Evolutionary conservation across 2,888 invertebrate species (phyloP).

Genomic region (Acrocyrtus sp.): DNA sequence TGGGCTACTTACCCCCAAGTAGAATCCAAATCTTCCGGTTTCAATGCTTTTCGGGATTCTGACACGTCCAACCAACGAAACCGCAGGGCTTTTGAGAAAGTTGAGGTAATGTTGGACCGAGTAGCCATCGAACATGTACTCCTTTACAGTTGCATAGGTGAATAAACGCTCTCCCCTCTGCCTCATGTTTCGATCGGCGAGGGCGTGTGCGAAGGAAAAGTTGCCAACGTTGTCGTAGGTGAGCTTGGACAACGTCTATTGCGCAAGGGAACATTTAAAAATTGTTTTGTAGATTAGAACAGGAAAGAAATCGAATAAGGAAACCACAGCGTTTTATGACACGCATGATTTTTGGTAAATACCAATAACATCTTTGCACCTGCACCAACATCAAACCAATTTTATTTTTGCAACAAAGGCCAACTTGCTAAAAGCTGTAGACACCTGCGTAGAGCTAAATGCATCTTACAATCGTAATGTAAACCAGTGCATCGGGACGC

Average conservation of each 20-base stretch:
- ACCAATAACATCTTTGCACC: too few relatives aligned
- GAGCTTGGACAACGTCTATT: constrained; percentile 51
- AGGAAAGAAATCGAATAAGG: neutral
- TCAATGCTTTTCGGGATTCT: constrained; percentile 57
- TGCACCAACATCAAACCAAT: too few relatives aligned
- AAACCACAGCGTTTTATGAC: too few relatives aligned
- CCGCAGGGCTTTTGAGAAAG: constrained; percentile 58
- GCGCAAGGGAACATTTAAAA: neutral
- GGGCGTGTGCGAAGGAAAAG: constrained; percentile 55
- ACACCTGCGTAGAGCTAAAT: too few relatives aligned
- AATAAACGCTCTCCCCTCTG: constrained; percentile 62
- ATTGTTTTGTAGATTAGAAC: neutral
- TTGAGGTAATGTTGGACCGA: constrained; percentile 59
- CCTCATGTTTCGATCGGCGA: constrained; percentile 60
- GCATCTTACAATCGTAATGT: too few relatives aligned
- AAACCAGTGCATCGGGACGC: too few relatives aligned
- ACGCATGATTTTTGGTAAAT: too few relatives aligned
- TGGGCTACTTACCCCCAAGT: constrained; percentile 57
- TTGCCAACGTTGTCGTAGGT: constrained; percentile 55
- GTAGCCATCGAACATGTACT: constrained; percentile 62
- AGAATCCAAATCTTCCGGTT: constrained; percentile 62
- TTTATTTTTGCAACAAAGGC: too few relatives aligned
- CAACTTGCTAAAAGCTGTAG: too few relatives aligned
- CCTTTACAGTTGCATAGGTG: constrained; percentile 59
- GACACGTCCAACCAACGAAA: constrained; percentile 56